phyloP scores from a whole-genome alignment of 2,888 invertebrate species.

The Anticlea derivata region DNA sequence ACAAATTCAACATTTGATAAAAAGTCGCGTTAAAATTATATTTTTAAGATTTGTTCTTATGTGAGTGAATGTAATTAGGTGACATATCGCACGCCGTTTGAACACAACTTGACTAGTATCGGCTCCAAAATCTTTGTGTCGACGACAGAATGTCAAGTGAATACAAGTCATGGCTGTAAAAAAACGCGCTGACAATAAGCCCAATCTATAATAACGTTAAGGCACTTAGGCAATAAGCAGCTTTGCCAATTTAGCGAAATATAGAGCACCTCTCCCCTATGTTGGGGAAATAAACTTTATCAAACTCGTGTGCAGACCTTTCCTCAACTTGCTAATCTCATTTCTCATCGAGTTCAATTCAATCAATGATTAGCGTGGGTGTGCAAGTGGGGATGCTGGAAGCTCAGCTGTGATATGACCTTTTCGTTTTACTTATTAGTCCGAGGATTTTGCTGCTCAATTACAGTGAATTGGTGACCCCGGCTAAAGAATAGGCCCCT shows the following conservation, averaged over 20 bases:
- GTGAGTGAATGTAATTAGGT: too few relatives aligned
- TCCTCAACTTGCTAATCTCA: constrained; percentile 41
- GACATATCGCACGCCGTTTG: too few relatives aligned
- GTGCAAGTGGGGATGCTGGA: constrained; percentile 11
- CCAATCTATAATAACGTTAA: too few relatives aligned
- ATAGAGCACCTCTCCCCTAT: neutral
- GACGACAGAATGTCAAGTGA: too few relatives aligned
- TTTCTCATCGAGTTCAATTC: constrained; percentile 38
- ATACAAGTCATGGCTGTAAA: too few relatives aligned
- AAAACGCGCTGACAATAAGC: too few relatives aligned
- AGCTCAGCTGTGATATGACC: constrained; percentile 11
- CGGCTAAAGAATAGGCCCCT: too few relatives aligned
- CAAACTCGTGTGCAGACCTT: constrained; percentile 38
- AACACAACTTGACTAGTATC: too few relatives aligned
- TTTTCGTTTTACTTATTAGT: constrained; percentile 7
- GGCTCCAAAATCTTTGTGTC: too few relatives aligned
- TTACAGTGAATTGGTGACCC: constrained; percentile 16
- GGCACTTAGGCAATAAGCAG: neutral
- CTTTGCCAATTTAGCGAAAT: constrained; percentile 1
- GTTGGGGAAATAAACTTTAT: constrained; percentile 38
- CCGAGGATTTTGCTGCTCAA: constrained; percentile 32
- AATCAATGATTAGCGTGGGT: constrained; percentile 37
- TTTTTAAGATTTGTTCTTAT: too few relatives aligned
- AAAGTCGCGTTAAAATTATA: too few relatives aligned
- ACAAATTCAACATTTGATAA: neutral